A percentile compares a stretch with the other conserved stretches of the same genome.
Evolutionary conservation across 2,113 vertebrate species (phyloP).

Genomic region (Corythornis cristatus): DNA sequence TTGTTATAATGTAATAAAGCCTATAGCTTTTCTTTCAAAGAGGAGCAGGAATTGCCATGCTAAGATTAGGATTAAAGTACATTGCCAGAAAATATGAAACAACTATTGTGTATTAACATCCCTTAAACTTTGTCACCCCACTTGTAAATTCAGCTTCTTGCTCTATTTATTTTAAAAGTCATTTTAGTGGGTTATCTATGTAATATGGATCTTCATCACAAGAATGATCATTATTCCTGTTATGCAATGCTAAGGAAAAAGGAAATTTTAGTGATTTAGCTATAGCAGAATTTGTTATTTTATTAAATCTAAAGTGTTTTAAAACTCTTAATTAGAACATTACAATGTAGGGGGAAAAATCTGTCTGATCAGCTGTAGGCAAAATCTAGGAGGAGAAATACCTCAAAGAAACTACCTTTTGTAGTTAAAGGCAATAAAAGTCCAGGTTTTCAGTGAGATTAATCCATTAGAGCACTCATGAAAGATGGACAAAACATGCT

Average conservation of each 20-base stretch:
- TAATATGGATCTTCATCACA: neutral
- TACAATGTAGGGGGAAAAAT: neutral
- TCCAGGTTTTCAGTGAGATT: neutral
- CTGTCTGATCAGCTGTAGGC: fast-evolving
- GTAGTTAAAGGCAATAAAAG: neutral
- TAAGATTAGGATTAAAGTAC: neutral
- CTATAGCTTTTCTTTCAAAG: neutral
- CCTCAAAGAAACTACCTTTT: neutral
- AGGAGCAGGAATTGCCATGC: neutral
- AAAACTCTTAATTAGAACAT: neutral
- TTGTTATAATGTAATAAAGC: neutral
- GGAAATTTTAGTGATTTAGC: neutral
- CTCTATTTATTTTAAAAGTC: neutral
- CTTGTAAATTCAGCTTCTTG: neutral
- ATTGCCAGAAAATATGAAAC: neutral
- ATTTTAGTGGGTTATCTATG: neutral
- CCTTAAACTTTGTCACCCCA: neutral
- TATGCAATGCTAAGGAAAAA: neutral
- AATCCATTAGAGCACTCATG: neutral
- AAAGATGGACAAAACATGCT: neutral
- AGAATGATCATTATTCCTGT: neutral
- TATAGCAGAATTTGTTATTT: neutral
- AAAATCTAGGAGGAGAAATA: neutral
- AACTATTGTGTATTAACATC: neutral
- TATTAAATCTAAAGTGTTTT: too few species aligned